Conservation (phyloP, 2,888 invertebrate genomes). For the Temnothorax unifasciatus region DNA sequence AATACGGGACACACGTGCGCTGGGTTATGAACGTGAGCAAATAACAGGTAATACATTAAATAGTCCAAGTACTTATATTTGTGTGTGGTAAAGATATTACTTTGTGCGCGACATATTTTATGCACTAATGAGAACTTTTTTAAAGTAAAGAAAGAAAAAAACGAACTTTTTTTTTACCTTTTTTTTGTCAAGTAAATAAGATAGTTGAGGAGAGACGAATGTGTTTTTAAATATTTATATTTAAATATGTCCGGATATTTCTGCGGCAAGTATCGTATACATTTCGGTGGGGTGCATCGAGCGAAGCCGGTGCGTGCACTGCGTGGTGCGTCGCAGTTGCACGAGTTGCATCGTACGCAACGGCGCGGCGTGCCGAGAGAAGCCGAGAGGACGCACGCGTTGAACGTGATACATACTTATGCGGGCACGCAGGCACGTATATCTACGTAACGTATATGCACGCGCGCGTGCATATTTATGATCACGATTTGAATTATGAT, state of each 20-base stretch:
- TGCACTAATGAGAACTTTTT: neutral
- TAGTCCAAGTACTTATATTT: neutral
- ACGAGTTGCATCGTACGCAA: conserved; percentile 22
- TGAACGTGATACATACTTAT: neutral
- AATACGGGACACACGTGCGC: neutral
- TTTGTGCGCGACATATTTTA: neutral
- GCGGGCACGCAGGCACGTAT: neutral
- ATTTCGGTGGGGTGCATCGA: conserved; percentile 9
- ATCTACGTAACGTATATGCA: neutral
- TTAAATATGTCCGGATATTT: neutral
- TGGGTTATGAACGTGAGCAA: neutral
- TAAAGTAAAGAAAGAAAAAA: neutral
- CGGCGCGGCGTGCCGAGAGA: neutral
- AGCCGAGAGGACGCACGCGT: conserved; percentile 10
- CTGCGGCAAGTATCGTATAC: neutral
- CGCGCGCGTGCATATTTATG: conserved; percentile 64
- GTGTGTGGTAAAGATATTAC: neutral
- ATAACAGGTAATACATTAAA: neutral
- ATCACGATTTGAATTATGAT: conserved; percentile 70
- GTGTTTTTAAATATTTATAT: no score
- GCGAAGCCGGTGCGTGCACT: neutral
- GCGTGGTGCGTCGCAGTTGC: neutral
- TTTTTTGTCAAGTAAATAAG: neutral
- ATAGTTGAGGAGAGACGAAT: neutral
- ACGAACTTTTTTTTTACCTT: neutral